These are phyloP conservation scores for Adoxophyes honmai DNA, from an alignment of 1,140 invertebrate genomes.

Conservation along the genomic window DNA sequence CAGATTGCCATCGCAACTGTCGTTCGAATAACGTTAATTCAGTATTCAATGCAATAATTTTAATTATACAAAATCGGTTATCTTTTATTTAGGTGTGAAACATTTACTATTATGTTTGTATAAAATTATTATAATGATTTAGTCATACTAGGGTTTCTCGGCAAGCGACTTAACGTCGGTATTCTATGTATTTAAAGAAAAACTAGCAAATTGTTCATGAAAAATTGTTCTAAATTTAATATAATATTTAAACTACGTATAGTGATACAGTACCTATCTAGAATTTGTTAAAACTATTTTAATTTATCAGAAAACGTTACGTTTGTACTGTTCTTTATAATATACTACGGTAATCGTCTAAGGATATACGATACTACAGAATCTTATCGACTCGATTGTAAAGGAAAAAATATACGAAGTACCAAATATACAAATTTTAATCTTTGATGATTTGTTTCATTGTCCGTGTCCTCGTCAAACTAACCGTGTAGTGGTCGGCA, in stretches of 20 bases:
- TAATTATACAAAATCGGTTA: conserved; percentile 23
- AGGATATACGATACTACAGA: conserved; percentile 60
- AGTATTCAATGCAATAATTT: conserved; percentile 51
- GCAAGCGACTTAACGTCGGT: conserved; percentile 23
- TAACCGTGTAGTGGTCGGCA: too few species aligned
- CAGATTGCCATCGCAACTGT: not conserved
- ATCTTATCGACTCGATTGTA: conserved; percentile 70
- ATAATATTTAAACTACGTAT: conserved; percentile 50
- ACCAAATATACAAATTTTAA: conserved; percentile 77
- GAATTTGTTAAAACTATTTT: conserved; percentile 48
- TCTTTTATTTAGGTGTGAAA: conserved; percentile 16
- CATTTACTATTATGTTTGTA: conserved; percentile 24
- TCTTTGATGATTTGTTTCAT: conserved; percentile 53
- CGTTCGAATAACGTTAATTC: conserved; percentile 2
- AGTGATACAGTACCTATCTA: conserved; percentile 36
- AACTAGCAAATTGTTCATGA: conserved; percentile 65
- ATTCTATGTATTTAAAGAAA: conserved; percentile 43
- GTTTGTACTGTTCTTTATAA: conserved; percentile 59
- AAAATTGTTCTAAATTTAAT: conserved; percentile 64
- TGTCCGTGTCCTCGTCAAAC: too few species aligned
- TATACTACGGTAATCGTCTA: conserved; percentile 51
- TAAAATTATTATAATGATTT: conserved; percentile 16
- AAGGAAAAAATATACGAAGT: conserved; percentile 74
- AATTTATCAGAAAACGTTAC: conserved; percentile 50
- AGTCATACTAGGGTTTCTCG: conserved; percentile 1